Evolutionary conservation across 2,113 vertebrate genomes (phyloP).

Genomic region (Ageneiosus marmoratus): DNA sequence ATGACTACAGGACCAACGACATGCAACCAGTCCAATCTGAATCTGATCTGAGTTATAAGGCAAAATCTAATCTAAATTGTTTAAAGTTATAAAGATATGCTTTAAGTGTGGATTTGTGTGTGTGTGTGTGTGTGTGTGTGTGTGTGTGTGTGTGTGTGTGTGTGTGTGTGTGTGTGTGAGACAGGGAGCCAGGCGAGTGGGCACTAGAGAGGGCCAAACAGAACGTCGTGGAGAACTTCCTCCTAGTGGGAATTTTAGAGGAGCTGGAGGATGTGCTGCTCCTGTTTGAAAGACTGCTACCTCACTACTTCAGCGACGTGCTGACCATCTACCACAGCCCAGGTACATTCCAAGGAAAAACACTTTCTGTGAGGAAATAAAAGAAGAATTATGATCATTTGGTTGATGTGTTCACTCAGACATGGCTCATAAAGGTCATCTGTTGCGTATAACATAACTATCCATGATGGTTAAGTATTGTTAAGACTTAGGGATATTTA

Average conservation of each 20-base stretch:
- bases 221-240: slow-evolving; percentile 95
- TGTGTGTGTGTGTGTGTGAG: slow-evolving; percentile 23
- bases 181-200: slow-evolving; percentile 94
- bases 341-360: slow-evolving; percentile 69
- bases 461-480: neutral
- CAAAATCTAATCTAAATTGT: neutral
- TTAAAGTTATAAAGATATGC: neutral
- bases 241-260: slow-evolving; percentile 95
- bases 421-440: neutral
- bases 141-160: neutral
- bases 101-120: neutral
- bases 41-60: neutral
- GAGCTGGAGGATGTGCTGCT: slow-evolving; percentile 97
- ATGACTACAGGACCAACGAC: neutral
- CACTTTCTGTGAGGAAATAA: neutral
- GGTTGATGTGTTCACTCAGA: neutral
- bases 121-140: slow-evolving; percentile 27
- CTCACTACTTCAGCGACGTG: slow-evolving; percentile 97
- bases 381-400: neutral
- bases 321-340: slow-evolving; percentile 96
- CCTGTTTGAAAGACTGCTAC: slow-evolving; percentile 95
- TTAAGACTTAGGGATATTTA: neutral
- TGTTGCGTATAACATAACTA: neutral
- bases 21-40: neutral
- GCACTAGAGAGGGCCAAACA: slow-evolving; percentile 94